phyloP scores from a whole-genome alignment of 2,113 vertebrate species.

The Alethe diademata region DNA sequence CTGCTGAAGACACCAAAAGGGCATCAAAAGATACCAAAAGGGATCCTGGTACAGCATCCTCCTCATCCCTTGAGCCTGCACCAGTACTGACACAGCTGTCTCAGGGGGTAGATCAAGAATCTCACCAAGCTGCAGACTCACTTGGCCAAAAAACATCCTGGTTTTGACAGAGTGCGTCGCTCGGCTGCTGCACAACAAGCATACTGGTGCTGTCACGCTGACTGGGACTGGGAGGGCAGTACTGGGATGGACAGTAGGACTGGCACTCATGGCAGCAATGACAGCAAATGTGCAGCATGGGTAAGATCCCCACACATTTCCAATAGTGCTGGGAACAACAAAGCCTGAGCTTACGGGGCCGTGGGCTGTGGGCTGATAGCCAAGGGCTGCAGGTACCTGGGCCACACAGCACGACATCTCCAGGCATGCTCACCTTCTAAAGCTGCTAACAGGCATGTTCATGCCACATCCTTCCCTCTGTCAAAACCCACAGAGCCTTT shows the following conservation, averaged over 20 bases:
- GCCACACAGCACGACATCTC: rapidly evolving
- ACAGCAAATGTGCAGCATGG: background rate
- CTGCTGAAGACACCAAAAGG: background rate
- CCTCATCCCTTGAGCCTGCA: background rate
- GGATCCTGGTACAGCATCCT: background rate
- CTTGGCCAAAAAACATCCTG: background rate
- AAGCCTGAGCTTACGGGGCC: background rate
- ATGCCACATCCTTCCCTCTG: background rate
- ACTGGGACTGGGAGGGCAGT: background rate
- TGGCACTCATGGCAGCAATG: background rate
- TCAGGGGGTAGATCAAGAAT: background rate
- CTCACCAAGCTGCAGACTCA: background rate
- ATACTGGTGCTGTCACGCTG: background rate
- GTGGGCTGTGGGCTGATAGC: background rate
- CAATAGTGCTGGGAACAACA: background rate
- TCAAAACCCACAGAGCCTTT: background rate
- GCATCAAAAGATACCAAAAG: background rate
- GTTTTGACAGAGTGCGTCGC: background rate
- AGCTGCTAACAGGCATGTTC: background rate
- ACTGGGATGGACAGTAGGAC: background rate
- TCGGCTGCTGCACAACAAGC: rapidly evolving
- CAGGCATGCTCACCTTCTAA: background rate
- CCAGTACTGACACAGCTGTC: background rate
- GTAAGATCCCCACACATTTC: background rate
- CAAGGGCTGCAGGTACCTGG: background rate